Base-by-base conservation (phyloP, 2,888 invertebrate species). In the Plagiodera versicolora region DNA sequence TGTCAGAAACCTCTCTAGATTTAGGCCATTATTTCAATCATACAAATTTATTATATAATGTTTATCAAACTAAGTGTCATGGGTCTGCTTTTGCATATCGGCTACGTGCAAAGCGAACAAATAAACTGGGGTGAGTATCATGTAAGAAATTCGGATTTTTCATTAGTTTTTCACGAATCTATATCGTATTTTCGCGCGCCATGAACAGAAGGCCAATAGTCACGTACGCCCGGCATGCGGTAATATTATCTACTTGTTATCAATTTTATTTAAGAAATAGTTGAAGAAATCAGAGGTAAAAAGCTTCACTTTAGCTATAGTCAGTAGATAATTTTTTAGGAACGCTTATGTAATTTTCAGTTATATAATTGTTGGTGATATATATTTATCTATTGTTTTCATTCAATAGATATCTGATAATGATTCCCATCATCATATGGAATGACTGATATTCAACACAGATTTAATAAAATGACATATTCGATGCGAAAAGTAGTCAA, bases 71-170 rank as follows among this genome's bases (percentile, higher is more conserved):
- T 75, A 53, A 50, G 68, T 70, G 70, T 71, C 47, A 68, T 74
- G 69, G 70, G 70, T 11, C 39, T 73, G n/a, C 17, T 71, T 39
- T 32, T 75, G 20, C 59, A 62, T 24, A 52, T 71, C 24, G 51
- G 65, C 8, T 52, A 30, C 56, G 70, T 57, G 19, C 60, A 48
- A 46, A 53, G 49, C 49, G 56, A 57, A 28, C 57, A 19, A 53
- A 11, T 64, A 1, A 57, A 75, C 57, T 77, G 77, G 77, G 77
- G 77, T 77, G 66, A 77, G 77, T 74, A 39, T 56, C 57, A 67
- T 66, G 61, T 63, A 64, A 50, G 45, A 57, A 56, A 64, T 69
- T 70, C 64, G 45, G 30, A 49, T 35, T 49, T 52, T 59, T 60
- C 52, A 45, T 56, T 50, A 48, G 24, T 24, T 24, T 24, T 24